Evolutionary conservation across 1,140 invertebrate genomes (phyloP).

Genomic region (Drosophila nebulosa): DNA sequence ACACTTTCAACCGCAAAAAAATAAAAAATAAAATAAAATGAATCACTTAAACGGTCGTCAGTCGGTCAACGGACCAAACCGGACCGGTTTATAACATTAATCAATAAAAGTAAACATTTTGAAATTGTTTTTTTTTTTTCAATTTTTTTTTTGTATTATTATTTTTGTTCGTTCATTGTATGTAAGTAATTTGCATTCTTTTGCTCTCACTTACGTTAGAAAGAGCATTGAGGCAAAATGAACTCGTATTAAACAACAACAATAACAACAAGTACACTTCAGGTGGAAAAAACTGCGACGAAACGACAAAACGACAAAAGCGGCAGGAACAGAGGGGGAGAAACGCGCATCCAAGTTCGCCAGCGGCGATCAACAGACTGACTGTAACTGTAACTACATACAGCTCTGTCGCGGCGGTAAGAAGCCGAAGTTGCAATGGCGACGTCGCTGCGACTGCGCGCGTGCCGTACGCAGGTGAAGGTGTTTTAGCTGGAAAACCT

Average conservation of each 20-base stretch:
- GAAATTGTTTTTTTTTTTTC: too few species aligned
- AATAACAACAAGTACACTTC: slow-evolving; percentile 29
- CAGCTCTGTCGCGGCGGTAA: slow-evolving; percentile 3
- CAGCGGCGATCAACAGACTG: slow-evolving; percentile 76
- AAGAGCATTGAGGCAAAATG: slow-evolving; percentile 27
- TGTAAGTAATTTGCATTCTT: slow-evolving; percentile 15
- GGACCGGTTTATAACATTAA: background rate
- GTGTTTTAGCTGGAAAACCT: background rate
- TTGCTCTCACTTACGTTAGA: slow-evolving; percentile 48
- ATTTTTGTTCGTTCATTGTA: slow-evolving; percentile 1
- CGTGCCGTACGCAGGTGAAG: slow-evolving; percentile 36
- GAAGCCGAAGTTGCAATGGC: slow-evolving; percentile 21
- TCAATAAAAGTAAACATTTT: background rate
- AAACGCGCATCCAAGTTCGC: slow-evolving; percentile 57
- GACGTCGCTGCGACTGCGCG: slow-evolving; percentile 51
- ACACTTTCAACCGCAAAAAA: too few species aligned
- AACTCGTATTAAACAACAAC: slow-evolving; percentile 26
- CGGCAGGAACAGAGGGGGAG: background rate
- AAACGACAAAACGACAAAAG: background rate
- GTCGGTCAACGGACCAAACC: background rate
- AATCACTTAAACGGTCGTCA: background rate
- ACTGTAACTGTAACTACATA: slow-evolving; percentile 14
- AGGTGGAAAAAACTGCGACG: slow-evolving; percentile 17
- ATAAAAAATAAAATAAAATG: background rate
- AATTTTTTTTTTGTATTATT: background rate